These are phyloP conservation scores for Lymantria dispar DNA, from an alignment of 2,888 invertebrate species.

Conservation along the genomic window DNA sequence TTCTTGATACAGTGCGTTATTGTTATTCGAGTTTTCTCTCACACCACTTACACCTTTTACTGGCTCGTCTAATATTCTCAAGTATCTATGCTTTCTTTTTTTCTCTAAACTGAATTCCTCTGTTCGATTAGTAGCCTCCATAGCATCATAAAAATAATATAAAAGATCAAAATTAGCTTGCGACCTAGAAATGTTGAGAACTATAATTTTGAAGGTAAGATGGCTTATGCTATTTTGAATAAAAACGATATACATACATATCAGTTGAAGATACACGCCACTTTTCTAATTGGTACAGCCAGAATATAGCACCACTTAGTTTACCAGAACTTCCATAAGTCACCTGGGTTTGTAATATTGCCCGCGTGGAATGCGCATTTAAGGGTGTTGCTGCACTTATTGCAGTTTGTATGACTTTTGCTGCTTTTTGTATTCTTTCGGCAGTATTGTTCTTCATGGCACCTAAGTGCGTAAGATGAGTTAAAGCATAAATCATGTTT, in stretches of 20 bases:
- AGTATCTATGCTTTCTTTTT: slow-evolving; percentile 88
- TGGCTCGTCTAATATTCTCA: slow-evolving; percentile 84
- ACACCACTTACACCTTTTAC: slow-evolving; percentile 82
- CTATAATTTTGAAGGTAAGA: not conserved
- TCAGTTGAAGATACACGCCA: slow-evolving; percentile 92
- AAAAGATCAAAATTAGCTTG: slow-evolving; percentile 95
- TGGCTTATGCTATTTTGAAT: not conserved
- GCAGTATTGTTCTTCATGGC: slow-evolving; percentile 86
- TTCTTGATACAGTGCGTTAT: slow-evolving; percentile 84
- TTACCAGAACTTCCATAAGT: slow-evolving; percentile 93
- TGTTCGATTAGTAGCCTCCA: slow-evolving; percentile 86
- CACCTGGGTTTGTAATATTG: slow-evolving; percentile 89
- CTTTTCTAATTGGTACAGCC: slow-evolving; percentile 93
- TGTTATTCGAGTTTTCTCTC: slow-evolving; percentile 85
- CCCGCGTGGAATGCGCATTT: slow-evolving; percentile 93
- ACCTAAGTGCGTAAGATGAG: slow-evolving; percentile 92
- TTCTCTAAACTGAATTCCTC: slow-evolving; percentile 86
- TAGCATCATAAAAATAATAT: slow-evolving; percentile 94
- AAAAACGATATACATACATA: slow-evolving; percentile 78
- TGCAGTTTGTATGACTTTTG: slow-evolving; percentile 88
- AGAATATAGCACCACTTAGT: slow-evolving; percentile 93
- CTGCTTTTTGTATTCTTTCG: slow-evolving; percentile 85
- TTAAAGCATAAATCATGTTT: slow-evolving; percentile 89
- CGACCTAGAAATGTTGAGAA: slow-evolving; percentile 76
- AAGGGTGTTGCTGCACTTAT: slow-evolving; percentile 93